phyloP scores from a whole-genome alignment of 1,140 invertebrate species.

The Ips typographus region DNA sequence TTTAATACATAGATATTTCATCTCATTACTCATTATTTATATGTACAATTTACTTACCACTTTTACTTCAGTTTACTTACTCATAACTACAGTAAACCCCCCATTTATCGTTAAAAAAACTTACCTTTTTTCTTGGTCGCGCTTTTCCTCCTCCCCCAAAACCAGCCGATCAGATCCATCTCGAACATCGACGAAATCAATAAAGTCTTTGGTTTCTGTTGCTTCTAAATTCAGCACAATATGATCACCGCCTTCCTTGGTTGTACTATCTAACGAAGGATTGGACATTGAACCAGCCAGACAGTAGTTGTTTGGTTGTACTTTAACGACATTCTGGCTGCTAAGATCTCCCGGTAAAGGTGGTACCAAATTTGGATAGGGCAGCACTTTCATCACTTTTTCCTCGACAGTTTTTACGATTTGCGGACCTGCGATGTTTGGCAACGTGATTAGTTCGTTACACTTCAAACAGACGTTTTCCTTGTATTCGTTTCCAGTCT shows the following conservation, averaged over 20 bases:
- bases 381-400: slow-evolving; percentile 7
- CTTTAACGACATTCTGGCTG: slow-evolving; percentile 47
- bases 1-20: too few relatives aligned
- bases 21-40: too few relatives aligned
- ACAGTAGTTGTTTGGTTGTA: slow-evolving; percentile 50
- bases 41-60: too few relatives aligned
- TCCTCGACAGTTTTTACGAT: slow-evolving; percentile 29
- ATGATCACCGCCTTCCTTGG: background rate
- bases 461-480: slow-evolving; percentile 61
- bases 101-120: background rate
- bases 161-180: background rate
- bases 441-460: slow-evolving; percentile 49
- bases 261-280: background rate
- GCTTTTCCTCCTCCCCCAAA: background rate
- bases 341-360: slow-evolving; percentile 15
- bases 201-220: slow-evolving; percentile 11
- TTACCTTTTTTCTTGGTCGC: slow-evolving; percentile 5
- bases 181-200: slow-evolving; percentile 15
- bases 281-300: background rate
- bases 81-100: background rate
- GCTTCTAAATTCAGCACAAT: too few relatives aligned
- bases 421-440: slow-evolving; percentile 12
- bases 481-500: slow-evolving; percentile 58
- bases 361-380: slow-evolving; percentile 17
- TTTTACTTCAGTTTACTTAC: too few relatives aligned